Base-by-base conservation (phyloP, 2,113 vertebrate genomes). In the Neomonachus schauinslandi region DNA sequence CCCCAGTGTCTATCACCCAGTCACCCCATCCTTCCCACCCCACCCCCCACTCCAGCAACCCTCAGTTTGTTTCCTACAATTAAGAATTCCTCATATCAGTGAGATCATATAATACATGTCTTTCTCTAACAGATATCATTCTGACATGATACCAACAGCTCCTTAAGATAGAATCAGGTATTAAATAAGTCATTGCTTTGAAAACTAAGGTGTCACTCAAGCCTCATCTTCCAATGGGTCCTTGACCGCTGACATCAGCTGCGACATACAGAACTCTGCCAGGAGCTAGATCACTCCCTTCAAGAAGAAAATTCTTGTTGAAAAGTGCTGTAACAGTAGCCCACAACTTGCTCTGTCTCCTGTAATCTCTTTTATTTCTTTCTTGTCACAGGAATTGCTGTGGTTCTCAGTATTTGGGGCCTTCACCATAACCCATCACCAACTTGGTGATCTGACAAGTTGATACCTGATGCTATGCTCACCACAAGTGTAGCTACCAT, bases 341-440 rank as follows among this genome's bases (percentile, higher is more conserved):
- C 42, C 14, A 39, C 15, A 13, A 15, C 21, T 65, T 76, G 3
- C 14, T 92, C 7, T 79, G n/a, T 85, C 46, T 84, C 18, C 19
- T 33, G 0, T 3, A 65, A 46, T 65, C 13, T 95, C 24, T 89
- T 61, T 89, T 76, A 22, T 97, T 69, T 57, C 63, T 90, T 94
- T 97, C 87, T 49, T 96, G 93, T 92, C 76, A 51, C 91, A 99
- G 99, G 98, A 46, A 94, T 91, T 57, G 80, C n/a, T 0, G 67
- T 97, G 94, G 14, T 0, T 65, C 24, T 99, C 80, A 98, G 0
- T 80, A 97, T 99, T 59, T 99, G 98, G 97, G 97, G 74, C 80
- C 95, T 99, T 96, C 99, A 99, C 69, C 98, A 97, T 87, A 99
- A 98, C 80, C 97, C 93, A n/a, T n/a, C n/a, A n/a, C n/a, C n/a